Percentiles rank a stretch among this genome's conserved stretches.
phyloP scores from a whole-genome alignment of 2,797 vertebrate species.

The Myotis daubentonii region DNA sequence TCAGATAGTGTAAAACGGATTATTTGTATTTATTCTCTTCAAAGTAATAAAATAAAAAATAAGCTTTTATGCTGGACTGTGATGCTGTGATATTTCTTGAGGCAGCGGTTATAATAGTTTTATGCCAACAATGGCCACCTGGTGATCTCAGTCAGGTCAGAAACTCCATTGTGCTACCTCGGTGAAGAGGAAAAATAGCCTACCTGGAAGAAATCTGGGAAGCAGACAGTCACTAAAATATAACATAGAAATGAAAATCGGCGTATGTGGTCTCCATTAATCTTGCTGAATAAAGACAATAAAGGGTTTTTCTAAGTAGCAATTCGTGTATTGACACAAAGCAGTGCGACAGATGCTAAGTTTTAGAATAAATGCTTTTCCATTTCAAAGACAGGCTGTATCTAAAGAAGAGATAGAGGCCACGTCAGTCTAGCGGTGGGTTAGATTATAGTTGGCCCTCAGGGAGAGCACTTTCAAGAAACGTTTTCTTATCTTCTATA shows the following conservation, averaged over 20 bases:
- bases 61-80: neutral
- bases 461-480: neutral
- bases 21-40: slow-evolving; percentile 45
- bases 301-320: slow-evolving; percentile 31
- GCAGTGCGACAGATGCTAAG: slow-evolving; percentile 29
- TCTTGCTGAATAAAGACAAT: slow-evolving; percentile 38
- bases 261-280: neutral
- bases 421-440: neutral
- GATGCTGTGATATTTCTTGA: slow-evolving; percentile 27
- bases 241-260: slow-evolving; percentile 10
- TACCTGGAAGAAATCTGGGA: slow-evolving; percentile 6
- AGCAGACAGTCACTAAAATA: slow-evolving; percentile 12
- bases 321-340: neutral
- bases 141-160: slow-evolving; percentile 38
- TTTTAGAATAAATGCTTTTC: slow-evolving; percentile 56
- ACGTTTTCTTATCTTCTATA: neutral
- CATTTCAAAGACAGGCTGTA: neutral
- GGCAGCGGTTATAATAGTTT: slow-evolving; percentile 58
- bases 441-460: neutral
- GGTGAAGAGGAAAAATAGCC: neutral
- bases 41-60: slow-evolving; percentile 33
- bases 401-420: neutral
- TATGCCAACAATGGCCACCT: slow-evolving; percentile 41
- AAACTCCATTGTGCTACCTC: slow-evolving; percentile 24
- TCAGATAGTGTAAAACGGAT: neutral